Evolutionary conservation across 2,888 invertebrate genomes (phyloP).

Genomic region (Lasioglossum oenotherae): DNA sequence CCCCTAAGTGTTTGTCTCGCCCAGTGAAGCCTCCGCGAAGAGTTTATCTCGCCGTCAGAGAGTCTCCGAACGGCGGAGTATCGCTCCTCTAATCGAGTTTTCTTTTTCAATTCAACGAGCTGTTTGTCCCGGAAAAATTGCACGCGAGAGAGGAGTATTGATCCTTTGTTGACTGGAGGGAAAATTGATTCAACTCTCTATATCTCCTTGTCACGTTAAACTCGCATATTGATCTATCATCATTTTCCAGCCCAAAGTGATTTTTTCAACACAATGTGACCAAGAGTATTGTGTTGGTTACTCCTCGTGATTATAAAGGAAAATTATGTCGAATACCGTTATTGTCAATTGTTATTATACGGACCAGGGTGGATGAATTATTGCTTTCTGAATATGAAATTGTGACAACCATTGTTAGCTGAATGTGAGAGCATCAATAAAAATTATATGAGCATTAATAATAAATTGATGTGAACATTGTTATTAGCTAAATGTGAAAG

Average conservation of each 20-base stretch:
- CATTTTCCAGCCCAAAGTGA: neutral
- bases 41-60: constrained; percentile 10
- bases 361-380: neutral
- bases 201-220: neutral
- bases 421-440: neutral
- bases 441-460: too few species aligned
- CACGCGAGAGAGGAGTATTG: neutral
- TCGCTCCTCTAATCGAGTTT: neutral
- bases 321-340: neutral
- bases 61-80: neutral
- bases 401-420: neutral
- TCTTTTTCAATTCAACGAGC: constrained; percentile 9
- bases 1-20: constrained; percentile 6
- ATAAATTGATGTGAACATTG: neutral
- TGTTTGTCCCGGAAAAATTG: neutral
- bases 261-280: neutral
- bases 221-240: neutral
- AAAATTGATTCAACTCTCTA: neutral
- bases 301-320: neutral
- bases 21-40: neutral
- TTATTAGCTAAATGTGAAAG: neutral
- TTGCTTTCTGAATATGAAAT: neutral
- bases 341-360: neutral
- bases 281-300: neutral
- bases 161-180: neutral